These are phyloP conservation scores for Pagrus major DNA, from an alignment of 2,113 vertebrate genomes.

Conservation along the genomic window DNA sequence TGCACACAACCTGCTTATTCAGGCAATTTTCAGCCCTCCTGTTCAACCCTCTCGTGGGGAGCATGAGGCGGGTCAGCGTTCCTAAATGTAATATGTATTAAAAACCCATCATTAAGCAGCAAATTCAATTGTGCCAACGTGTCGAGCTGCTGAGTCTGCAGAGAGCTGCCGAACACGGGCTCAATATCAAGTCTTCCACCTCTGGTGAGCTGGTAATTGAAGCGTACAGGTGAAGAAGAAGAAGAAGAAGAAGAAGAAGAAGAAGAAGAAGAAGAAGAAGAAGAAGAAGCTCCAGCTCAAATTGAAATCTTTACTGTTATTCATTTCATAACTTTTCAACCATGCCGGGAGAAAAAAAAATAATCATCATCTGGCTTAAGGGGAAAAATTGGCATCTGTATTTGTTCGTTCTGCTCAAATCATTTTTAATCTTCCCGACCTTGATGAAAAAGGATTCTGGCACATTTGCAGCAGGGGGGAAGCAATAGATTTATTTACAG, in stretches of 20 bases:
- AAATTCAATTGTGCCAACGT: constrained; percentile 66
- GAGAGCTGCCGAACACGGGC: constrained; percentile 57
- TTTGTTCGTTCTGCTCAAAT: constrained; percentile 57
- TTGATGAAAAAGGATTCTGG: constrained; percentile 57
- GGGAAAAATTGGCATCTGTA: constrained; percentile 23
- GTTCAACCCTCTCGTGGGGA: constrained; percentile 9
- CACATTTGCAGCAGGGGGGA: constrained; percentile 39
- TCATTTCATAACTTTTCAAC: constrained; percentile 14
- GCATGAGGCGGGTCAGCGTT: constrained; percentile 51
- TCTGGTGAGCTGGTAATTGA: constrained; percentile 59
- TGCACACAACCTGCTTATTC: constrained; percentile 34
- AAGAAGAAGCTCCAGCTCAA: constrained; percentile 15
- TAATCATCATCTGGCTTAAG: not conserved
- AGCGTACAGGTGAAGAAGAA: constrained; percentile 21
- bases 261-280: constrained; percentile 23
- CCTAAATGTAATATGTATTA: constrained; percentile 55
- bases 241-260: constrained; percentile 18
- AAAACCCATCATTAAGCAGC: constrained; percentile 58
- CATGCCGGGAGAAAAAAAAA: not conserved
- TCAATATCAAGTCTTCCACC: constrained; percentile 72
- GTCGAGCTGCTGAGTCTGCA: constrained; percentile 59
- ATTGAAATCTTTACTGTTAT: constrained; percentile 37
- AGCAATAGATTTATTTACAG: constrained; percentile 42
- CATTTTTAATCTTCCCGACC: constrained; percentile 57
- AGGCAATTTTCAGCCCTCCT: constrained; percentile 6